Base-by-base conservation (phyloP, 1,140 invertebrate genomes). In the Linepithema humile region DNA sequence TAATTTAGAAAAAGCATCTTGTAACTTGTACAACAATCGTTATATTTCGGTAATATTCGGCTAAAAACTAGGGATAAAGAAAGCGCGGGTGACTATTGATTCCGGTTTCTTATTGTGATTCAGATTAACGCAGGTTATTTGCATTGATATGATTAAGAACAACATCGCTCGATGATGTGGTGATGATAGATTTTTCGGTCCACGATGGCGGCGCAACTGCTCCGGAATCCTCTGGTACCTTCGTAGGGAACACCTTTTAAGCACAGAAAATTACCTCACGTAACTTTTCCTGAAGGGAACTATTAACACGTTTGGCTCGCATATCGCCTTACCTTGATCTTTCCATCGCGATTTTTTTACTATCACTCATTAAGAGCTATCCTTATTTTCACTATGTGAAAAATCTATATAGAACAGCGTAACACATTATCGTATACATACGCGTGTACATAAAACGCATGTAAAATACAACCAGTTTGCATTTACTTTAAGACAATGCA, bases 171-270 rank as follows among this genome's bases (percentile, higher is more conserved):
- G 80, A 60, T 29, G 87, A 43, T 12, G 77, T 88, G 43, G 86
- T 38, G 82, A 60, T 64, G 60, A 88, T 50, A 53, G 43, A 72
- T 26, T n/a, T n/a, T n/a, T 77, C 35, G 75, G 80, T 82, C 88
- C 87, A 88, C 38, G 84, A 86, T 48, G 88, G 64, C 12, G 82
- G 85, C 35, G 82, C 57, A 43, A 88, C 87, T 43, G 74, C 84
- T 43, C 77, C 85, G 45, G 82, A 83, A 84, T 77, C 75, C 88
- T 84, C 87, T 50, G 80, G 29, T 74, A 84, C 62, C 70, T 88
- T 89, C 86, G 78, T 88, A 70, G 86, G 75, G 87, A 83, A 85
- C 73, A 85, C 82, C 86, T 90, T 87, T 85, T 85, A 83, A 83
- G 64, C 77, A 90, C 77, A 75, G 26, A 85, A 86, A 88, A 77